Base-by-base conservation (phyloP, 2,113 vertebrate genomes). In the Sceloporus tristichus region DNA sequence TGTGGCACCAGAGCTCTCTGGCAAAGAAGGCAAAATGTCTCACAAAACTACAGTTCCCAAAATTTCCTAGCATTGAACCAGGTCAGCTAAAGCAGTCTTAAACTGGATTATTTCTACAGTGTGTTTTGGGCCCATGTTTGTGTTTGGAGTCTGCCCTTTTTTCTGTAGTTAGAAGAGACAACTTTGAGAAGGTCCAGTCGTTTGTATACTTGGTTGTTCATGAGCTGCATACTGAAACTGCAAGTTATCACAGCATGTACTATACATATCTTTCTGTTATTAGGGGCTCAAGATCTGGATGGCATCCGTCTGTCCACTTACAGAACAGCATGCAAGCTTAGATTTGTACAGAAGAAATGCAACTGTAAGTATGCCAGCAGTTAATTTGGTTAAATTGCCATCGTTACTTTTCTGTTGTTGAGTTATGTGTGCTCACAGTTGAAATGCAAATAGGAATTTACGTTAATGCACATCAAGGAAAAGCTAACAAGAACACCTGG, bases 311-410 rank as follows among this genome's bases (percentile, higher is more conserved):
- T 99, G 91, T 99, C 99, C 74, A 99, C 99, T 34, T 99, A 99
- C 96, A 98, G 99, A 96, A 99, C 99, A 87, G 98, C 99, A 11
- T 99, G 99, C 97, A 99, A 99, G 95, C 98, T 99, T 87, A 94
- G 98, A 97, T 99, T 99, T 93, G 98, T 99, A 89, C 99, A 99
- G 97, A 99, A 99, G 97, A 99, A 98, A 97, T 99, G 99, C 96
- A 99, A 98, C 79, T 93, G 99, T 99, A 94, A 98, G 98, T 98
- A 96, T 92, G 85, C 85, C 91, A 25, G 78, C 10, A 86, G 77
- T 92, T 91, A 91, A 83, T 48, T 73, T 8, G n/a, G 34, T 34
- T 34, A 34, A 88, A 89, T 85, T 89, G 3, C 56, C 16, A 0
- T 79, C 48, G 13, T 81, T 87, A 88, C 2, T 68, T 71, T 90